Conservation (phyloP, 23 tunicate species). For the Phallusia fumigata region DNA sequence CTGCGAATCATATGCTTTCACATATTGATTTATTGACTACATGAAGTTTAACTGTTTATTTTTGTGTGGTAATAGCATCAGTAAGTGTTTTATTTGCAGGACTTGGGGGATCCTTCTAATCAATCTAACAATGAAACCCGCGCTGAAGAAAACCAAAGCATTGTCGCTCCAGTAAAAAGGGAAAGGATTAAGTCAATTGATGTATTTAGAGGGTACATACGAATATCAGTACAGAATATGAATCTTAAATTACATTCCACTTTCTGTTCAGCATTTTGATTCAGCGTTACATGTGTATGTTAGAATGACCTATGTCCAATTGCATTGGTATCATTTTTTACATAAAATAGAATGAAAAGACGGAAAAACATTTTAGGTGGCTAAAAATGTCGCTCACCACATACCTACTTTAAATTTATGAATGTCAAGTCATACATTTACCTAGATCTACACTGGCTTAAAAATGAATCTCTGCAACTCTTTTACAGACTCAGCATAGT, state of each 20-base stretch:
- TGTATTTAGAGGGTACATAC: conserved; percentile 77
- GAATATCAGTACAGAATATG: background rate
- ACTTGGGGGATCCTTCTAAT: background rate
- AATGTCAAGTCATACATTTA: background rate
- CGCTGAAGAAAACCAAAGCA: conserved; percentile 2
- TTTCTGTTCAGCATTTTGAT: background rate
- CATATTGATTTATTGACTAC: too few relatives aligned
- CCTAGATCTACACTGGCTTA: background rate
- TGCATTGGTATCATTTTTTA: too few relatives aligned
- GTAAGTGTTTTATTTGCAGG: background rate
- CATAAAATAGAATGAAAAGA: too few relatives aligned
- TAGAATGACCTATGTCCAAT: too few relatives aligned
- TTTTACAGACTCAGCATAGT: conserved; percentile 81
- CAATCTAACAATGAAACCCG: background rate
- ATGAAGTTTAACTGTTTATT: too few relatives aligned
- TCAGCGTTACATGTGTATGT: too few relatives aligned
- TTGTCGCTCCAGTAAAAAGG: conserved; percentile 17
- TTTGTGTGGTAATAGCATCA: too few relatives aligned
- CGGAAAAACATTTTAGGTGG: background rate
- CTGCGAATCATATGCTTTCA: too few relatives aligned
- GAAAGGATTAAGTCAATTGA: conserved; percentile 85
- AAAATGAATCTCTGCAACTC: background rate
- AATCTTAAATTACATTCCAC: background rate
- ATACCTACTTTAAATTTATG: background rate
- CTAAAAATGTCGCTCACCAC: background rate